These are phyloP conservation scores for Nemotelus nigrinus DNA, from an alignment of 2,888 invertebrate genomes.

Conservation along the genomic window DNA sequence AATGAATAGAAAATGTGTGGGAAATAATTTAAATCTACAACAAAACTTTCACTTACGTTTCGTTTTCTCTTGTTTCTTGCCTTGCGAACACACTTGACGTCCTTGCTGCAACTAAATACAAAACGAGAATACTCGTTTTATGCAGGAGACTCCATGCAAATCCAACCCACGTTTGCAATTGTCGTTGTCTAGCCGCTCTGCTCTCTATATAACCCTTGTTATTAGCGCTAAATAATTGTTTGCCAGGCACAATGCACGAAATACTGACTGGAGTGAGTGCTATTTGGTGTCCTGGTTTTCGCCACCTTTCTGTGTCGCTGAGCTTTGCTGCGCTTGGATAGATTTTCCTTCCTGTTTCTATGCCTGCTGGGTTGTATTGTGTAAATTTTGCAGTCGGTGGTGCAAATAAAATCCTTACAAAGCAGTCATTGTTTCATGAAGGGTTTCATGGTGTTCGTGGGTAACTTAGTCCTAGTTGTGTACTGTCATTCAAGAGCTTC, in stretches of 20 bases:
- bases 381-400: background rate
- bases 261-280: background rate
- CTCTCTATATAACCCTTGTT: slow-evolving; percentile 3
- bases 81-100: background rate
- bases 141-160: too few species aligned
- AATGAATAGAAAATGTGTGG: slow-evolving; percentile 11
- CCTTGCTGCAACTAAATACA: too few species aligned
- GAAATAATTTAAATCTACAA: background rate
- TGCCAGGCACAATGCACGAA: slow-evolving; percentile 1
- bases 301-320: background rate
- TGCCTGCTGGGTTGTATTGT: background rate
- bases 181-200: background rate
- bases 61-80: background rate
- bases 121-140: too few species aligned
- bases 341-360: background rate
- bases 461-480: too few species aligned
- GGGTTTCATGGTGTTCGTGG: background rate
- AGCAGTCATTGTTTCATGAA: background rate
- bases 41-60: slow-evolving; percentile 26
- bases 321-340: background rate
- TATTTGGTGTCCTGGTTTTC: background rate
- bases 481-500: too few species aligned
- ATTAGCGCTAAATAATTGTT: slow-evolving; percentile 20
- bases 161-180: background rate
- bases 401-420: background rate